phyloP scores from a whole-genome alignment of 2,888 invertebrate species.

The Agrotis puta region DNA sequence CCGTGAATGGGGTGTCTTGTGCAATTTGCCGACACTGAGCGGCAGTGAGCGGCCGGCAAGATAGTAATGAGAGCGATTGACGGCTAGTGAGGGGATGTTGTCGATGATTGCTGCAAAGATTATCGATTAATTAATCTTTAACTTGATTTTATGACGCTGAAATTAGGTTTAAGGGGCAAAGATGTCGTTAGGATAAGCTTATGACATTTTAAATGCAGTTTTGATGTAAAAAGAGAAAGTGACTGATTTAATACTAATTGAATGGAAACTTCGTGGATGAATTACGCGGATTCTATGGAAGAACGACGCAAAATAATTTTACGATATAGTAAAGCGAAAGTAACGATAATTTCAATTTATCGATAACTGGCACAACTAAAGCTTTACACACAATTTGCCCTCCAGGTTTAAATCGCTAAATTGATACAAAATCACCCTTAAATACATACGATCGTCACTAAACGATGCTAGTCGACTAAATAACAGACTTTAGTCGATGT shows the following conservation, averaged over 20 bases:
- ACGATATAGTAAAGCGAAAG: neutral
- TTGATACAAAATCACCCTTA: constrained; percentile 73
- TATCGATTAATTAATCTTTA: constrained; percentile 64
- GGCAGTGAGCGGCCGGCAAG: constrained; percentile 51
- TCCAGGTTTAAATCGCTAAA: constrained; percentile 70
- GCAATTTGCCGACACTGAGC: constrained; percentile 80
- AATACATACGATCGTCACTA: constrained; percentile 57
- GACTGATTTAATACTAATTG: neutral
- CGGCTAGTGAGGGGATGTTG: constrained; percentile 69
- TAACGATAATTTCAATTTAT: constrained; percentile 34
- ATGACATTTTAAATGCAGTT: constrained; percentile 24
- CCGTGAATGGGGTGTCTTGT: constrained; percentile 82
- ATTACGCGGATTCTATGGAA: neutral
- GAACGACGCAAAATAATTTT: neutral
- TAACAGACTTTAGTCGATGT: constrained; percentile 73
- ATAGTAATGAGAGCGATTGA: constrained; percentile 77
- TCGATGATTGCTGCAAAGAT: constrained; percentile 34
- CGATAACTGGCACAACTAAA: constrained; percentile 45
- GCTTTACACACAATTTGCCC: constrained; percentile 52
- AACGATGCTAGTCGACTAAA: constrained; percentile 67
- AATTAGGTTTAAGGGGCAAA: constrained; percentile 39
- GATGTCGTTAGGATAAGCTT: constrained; percentile 34
- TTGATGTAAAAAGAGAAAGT: constrained; percentile 5
- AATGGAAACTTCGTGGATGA: neutral
- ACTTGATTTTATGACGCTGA: constrained; percentile 45